phyloP scores from a whole-genome alignment of 37 sponge, comb jelly and placozoan genomes.

The Halisarca cf. caerulea region DNA sequence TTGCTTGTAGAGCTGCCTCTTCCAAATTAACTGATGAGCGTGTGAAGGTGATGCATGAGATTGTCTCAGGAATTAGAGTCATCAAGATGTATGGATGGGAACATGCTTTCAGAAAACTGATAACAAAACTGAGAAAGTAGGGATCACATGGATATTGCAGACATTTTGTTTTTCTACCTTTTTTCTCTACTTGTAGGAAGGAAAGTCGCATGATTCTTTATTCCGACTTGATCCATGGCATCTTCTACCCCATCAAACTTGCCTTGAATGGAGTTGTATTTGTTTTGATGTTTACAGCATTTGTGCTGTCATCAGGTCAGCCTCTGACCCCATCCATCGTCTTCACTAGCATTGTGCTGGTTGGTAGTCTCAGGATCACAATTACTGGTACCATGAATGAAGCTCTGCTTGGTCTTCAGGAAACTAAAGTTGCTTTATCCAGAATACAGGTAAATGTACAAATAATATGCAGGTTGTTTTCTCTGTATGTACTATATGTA shows the following conservation, averaged over 20 bases:
- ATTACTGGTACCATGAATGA: constrained; percentile 32
- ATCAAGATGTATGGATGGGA: constrained; percentile 95
- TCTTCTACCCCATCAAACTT: constrained; percentile 38
- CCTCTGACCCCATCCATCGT: constrained; percentile 40
- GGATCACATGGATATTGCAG: neutral
- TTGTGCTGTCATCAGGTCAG: constrained; percentile 25
- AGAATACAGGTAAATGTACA: constrained; percentile 81
- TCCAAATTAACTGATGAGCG: constrained; percentile 71
- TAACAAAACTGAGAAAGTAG: constrained; percentile 61
- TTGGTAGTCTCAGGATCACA: constrained; percentile 27
- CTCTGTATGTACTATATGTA: too few species aligned
- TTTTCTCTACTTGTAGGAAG: constrained; percentile 29
- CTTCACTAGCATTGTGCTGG: neutral
- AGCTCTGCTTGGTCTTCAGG: constrained; percentile 35
- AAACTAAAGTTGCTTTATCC: constrained; percentile 50
- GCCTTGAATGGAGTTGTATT: constrained; percentile 34
- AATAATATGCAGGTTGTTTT: too few species aligned
- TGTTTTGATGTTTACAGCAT: constrained; percentile 46
- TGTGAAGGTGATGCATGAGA: constrained; percentile 73
- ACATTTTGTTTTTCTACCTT: neutral
- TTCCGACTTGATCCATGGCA: constrained; percentile 40
- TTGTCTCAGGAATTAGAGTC: constrained; percentile 80
- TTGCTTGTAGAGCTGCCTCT: constrained; percentile 53
- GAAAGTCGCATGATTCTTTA: constrained; percentile 39
- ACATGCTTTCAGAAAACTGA: constrained; percentile 61